Percentiles rank a stretch among this genome's conserved stretches.
Conservation (phyloP, 1,140 invertebrate genomes). For the Liolophura sinensis region DNA sequence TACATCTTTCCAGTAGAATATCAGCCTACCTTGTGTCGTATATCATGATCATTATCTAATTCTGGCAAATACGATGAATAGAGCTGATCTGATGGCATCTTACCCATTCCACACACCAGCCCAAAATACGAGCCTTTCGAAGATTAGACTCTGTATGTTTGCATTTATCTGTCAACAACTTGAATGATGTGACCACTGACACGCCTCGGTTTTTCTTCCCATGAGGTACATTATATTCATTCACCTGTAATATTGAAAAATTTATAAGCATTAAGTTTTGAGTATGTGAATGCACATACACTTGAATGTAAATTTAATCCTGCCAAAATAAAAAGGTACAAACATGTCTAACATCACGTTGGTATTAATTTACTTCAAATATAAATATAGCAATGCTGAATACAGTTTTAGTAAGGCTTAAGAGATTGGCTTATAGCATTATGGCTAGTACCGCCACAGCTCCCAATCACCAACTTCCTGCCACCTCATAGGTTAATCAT, state of each 20-base stretch:
- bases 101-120: slow-evolving; percentile 95
- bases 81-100: slow-evolving; percentile 43
- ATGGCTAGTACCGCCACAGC: too few species aligned
- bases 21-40: too few species aligned
- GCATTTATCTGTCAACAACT: slow-evolving; percentile 66
- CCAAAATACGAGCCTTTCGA: slow-evolving; percentile 79
- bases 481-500: too few species aligned
- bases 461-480: too few species aligned
- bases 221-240: slow-evolving; percentile 63
- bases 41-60: too few species aligned
- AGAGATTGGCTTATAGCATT: too few species aligned
- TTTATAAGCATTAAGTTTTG: too few species aligned
- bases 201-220: slow-evolving; percentile 74
- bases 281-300: background rate
- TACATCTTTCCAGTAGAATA: too few species aligned
- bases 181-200: slow-evolving; percentile 78
- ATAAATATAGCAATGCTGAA: background rate
- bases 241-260: slow-evolving; percentile 49
- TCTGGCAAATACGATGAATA: too few species aligned
- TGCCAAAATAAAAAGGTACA: background rate
- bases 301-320: background rate
- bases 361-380: background rate
- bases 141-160: slow-evolving; percentile 77
- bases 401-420: background rate
- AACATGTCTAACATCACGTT: background rate